Conservation (phyloP, 1,140 invertebrate species). For the Drosophila lacteicornis region DNA sequence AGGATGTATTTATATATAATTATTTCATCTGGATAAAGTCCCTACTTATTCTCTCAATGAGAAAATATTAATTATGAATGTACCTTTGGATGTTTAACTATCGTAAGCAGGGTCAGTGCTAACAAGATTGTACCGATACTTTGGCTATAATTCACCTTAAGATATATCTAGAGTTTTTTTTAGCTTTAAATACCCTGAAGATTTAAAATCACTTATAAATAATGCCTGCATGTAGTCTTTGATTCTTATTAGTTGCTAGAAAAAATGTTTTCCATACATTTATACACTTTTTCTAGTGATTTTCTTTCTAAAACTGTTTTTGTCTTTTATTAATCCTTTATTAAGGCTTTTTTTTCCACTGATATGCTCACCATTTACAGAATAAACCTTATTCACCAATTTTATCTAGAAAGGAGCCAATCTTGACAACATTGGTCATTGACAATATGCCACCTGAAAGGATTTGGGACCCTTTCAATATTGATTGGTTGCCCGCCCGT, state of each 20-base stretch:
- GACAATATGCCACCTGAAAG: slow-evolving; percentile 4
- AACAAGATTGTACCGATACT: neutral
- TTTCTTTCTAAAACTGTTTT: neutral
- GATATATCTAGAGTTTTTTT: no score
- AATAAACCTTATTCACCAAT: neutral
- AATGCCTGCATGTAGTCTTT: neutral
- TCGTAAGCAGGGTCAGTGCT: neutral
- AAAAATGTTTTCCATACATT: neutral
- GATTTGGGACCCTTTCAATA: slow-evolving; percentile 25
- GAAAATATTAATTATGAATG: neutral
- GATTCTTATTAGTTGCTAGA: neutral
- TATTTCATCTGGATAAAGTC: no score
- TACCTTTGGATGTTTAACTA: neutral
- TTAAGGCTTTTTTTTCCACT: no score
- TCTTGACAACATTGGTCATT: neutral
- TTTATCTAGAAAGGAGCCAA: neutral
- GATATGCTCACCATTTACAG: neutral
- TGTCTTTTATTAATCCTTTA: neutral
- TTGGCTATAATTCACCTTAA: no score
- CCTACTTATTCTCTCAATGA: no score
- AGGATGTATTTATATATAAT: neutral
- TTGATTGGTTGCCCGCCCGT: slow-evolving; percentile 28
- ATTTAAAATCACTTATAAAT: neutral
- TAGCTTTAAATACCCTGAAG: no score
- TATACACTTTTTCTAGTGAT: neutral